Conservation (phyloP, 2,888 invertebrate genomes). For the Sepiola atlantica region DNA sequence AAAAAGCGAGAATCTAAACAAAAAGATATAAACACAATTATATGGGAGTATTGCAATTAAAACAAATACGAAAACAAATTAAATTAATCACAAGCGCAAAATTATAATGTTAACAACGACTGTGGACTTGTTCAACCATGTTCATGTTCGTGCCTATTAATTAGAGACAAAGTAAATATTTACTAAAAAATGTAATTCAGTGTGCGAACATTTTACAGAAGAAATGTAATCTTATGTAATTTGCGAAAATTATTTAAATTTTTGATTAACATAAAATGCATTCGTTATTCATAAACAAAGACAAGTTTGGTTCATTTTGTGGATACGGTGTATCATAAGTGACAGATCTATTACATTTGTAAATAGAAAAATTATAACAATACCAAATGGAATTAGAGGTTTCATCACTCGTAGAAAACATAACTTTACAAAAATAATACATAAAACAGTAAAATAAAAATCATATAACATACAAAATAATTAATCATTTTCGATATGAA, state of each 20-base stretch:
- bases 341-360: neutral
- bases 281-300: neutral
- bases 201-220: neutral
- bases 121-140: neutral
- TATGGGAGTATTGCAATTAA: neutral
- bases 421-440: neutral
- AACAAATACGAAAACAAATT: neutral
- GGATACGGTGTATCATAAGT: neutral
- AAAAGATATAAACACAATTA: neutral
- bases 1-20: neutral
- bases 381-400: neutral
- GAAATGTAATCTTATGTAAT: neutral
- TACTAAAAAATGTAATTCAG: neutral
- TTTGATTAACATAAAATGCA: neutral
- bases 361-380: neutral
- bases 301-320: neutral
- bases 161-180: constrained; percentile 19
- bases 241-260: neutral
- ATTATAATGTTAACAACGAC: neutral
- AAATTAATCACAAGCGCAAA: constrained; percentile 14
- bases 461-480: neutral
- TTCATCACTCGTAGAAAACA: neutral
- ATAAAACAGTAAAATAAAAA: neutral
- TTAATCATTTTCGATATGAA: neutral
- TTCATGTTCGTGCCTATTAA: neutral